Evolutionary conservation across 2,113 vertebrate species (phyloP).

Genomic region (Ammospiza caudacuta): DNA sequence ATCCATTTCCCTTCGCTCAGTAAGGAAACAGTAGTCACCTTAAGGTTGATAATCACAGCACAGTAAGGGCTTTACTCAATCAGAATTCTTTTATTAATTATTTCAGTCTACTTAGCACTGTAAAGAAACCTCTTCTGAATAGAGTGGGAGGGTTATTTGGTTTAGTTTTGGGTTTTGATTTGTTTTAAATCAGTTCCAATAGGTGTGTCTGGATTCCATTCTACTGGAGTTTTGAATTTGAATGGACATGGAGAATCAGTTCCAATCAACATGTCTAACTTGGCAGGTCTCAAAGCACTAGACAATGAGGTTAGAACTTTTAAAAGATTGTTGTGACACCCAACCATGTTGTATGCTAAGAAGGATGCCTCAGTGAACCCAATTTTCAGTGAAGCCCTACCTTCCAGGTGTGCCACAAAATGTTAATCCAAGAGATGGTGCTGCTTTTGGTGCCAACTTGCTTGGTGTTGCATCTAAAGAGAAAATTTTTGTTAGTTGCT

Average conservation of each 20-base stretch:
- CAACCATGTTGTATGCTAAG: not conserved
- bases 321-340: not conserved
- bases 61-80: not conserved
- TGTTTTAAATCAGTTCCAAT: not conserved
- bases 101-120: not conserved
- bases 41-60: not conserved
- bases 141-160: not conserved
- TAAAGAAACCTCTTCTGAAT: not conserved
- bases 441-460: conserved; percentile 1
- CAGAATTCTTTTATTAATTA: not conserved
- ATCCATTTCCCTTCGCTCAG: not conserved
- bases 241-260: not conserved
- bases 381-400: conserved; percentile 67
- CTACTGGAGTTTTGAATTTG: too few species aligned
- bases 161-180: not conserved
- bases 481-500: not conserved
- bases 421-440: conserved; percentile 63
- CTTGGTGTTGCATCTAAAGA: conserved; percentile 61
- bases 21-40: not conserved
- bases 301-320: not conserved
- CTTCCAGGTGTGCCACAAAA: conserved; percentile 74
- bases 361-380: not conserved
- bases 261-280: not conserved
- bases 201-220: too few species aligned
- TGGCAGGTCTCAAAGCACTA: not conserved